These are phyloP conservation scores for Palythoa caribaeorum DNA, from an alignment of 92 coral and sea anemone genomes.

Conservation along the genomic window DNA sequence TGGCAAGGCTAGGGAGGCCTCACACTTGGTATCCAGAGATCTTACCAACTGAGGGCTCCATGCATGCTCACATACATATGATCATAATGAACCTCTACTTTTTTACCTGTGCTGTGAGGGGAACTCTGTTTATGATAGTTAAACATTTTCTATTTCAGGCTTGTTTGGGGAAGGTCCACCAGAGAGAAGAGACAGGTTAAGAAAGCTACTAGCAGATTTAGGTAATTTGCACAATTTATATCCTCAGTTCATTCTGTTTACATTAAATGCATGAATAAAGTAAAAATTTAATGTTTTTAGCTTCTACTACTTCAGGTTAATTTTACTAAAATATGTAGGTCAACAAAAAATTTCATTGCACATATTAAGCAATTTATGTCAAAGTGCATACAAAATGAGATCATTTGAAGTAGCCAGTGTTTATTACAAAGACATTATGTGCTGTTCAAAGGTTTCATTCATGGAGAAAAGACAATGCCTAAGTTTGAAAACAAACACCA, in stretches of 20 bases:
- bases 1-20: too few species aligned
- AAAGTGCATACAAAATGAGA: too few species aligned
- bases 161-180: conserved; percentile 97
- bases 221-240: conserved; percentile 54
- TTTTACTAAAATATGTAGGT: background rate
- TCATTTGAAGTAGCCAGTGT: too few species aligned
- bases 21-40: too few species aligned
- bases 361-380: too few species aligned
- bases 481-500: too few species aligned
- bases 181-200: conserved; percentile 94
- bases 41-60: too few species aligned
- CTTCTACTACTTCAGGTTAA: too few species aligned
- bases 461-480: background rate
- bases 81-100: background rate
- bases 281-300: too few species aligned
- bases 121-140: too few species aligned
- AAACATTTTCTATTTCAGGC: conserved; percentile 51
- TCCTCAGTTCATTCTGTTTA: background rate
- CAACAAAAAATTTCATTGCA: background rate
- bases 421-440: too few species aligned
- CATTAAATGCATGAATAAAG: background rate
- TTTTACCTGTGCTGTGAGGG: background rate
- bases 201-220: conserved; percentile 84
- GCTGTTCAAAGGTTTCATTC: background rate
- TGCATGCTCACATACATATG: background rate